These are phyloP conservation scores for Sebastes diploproa DNA, from an alignment of 2,797 vertebrate genomes.

Conservation along the genomic window DNA sequence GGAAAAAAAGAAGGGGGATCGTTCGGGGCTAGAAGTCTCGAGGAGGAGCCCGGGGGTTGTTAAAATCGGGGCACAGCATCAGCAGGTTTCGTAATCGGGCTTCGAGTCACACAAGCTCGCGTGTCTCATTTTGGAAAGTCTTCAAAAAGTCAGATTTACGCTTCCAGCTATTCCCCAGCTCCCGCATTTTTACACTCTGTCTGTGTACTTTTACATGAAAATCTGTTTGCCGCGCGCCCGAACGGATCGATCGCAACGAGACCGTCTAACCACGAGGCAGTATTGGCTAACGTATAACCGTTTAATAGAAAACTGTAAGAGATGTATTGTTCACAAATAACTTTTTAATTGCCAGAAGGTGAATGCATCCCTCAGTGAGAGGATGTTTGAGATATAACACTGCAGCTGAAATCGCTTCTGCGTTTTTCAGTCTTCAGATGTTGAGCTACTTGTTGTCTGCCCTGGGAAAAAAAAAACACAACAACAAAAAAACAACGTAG, in stretches of 20 bases:
- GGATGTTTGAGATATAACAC: background rate
- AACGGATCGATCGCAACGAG: slow-evolving; percentile 7
- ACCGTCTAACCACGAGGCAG: background rate
- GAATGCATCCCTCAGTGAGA: background rate
- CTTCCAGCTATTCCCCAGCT: slow-evolving; percentile 3
- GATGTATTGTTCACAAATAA: slow-evolving; percentile 8
- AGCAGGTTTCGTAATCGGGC: slow-evolving; percentile 45
- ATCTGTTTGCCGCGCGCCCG: background rate
- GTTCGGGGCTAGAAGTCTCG: slow-evolving; percentile 58
- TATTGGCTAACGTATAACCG: background rate
- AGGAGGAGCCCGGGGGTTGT: slow-evolving; percentile 63
- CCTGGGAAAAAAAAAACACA: background rate
- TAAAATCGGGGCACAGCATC: slow-evolving; percentile 55
- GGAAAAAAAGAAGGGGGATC: background rate
- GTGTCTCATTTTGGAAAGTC: slow-evolving; percentile 49
- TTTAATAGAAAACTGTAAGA: background rate
- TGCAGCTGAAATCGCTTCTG: slow-evolving; percentile 17
- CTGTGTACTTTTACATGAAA: background rate
- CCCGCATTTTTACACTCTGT: background rate
- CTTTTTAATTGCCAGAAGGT: slow-evolving; percentile 7
- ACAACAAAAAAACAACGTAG: background rate
- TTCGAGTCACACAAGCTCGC: slow-evolving; percentile 31
- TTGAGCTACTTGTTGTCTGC: slow-evolving; percentile 46
- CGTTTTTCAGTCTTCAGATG: slow-evolving; percentile 24
- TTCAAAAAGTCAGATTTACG: slow-evolving; percentile 38